phyloP scores from a whole-genome alignment of 2,797 vertebrate genomes.

The Naso thynnoides region DNA sequence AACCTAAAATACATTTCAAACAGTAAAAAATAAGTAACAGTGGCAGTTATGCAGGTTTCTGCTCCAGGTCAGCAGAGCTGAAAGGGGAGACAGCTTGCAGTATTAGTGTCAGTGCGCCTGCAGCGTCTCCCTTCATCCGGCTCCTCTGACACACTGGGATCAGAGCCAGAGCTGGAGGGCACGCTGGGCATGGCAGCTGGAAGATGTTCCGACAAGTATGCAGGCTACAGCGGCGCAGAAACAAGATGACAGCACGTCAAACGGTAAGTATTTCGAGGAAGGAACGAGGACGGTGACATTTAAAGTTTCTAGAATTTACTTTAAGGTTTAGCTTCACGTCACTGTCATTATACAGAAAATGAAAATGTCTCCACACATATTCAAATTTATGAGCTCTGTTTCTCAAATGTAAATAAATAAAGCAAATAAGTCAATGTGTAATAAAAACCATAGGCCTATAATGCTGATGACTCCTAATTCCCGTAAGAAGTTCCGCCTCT shows the following conservation, averaged over 20 bases:
- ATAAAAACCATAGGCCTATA: too few species aligned
- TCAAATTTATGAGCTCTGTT: too few species aligned
- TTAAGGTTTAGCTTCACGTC: not conserved
- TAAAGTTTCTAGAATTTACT: not conserved
- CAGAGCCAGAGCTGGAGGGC: slow-evolving; percentile 55
- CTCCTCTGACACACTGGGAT: slow-evolving; percentile 53
- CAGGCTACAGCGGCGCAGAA: not conserved
- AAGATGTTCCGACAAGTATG: slow-evolving; percentile 49
- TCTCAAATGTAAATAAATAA: not conserved
- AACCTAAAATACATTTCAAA: not conserved
- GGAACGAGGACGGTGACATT: not conserved
- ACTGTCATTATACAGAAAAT: not conserved
- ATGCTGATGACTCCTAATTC: too few species aligned
- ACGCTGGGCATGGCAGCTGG: slow-evolving; percentile 50
- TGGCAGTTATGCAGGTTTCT: slow-evolving; percentile 15
- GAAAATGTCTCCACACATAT: too few species aligned
- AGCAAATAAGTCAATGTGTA: too few species aligned
- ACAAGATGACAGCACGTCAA: slow-evolving; percentile 28
- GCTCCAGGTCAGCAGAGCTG: slow-evolving; percentile 22
- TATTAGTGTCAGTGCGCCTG: slow-evolving; percentile 47
- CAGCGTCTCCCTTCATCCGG: slow-evolving; percentile 30
- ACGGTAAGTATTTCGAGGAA: too few species aligned
- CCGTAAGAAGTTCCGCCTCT: too few species aligned
- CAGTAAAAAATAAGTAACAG: not conserved
- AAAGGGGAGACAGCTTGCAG: slow-evolving; percentile 29